A percentile compares a stretch with the other conserved stretches of the same genome.
These are phyloP conservation scores for Planiliza haematocheilus DNA, from an alignment of 2,113 vertebrate species.

Conservation along the genomic window DNA sequence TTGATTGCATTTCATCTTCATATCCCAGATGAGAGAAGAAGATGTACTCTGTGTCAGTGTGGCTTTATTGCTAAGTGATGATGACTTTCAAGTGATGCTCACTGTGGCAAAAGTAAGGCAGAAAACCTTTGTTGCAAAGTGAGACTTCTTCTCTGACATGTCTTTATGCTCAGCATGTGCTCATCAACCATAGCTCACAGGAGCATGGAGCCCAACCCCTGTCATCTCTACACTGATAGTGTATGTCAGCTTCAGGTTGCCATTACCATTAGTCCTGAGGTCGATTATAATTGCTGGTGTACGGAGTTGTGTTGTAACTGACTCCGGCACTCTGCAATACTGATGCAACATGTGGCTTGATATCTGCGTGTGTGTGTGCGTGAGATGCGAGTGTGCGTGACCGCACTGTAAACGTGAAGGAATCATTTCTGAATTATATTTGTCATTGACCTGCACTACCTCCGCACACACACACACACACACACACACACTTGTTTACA, in stretches of 20 bases:
- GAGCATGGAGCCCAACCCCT: slow-evolving; percentile 26
- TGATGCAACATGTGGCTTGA: slow-evolving; percentile 65
- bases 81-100: too few species aligned
- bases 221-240: slow-evolving; percentile 32
- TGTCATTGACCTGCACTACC: slow-evolving; percentile 20
- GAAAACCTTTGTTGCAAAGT: not conserved
- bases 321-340: slow-evolving; percentile 48
- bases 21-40: too few species aligned
- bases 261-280: slow-evolving; percentile 65
- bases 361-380: slow-evolving; percentile 15
- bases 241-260: slow-evolving; percentile 54
- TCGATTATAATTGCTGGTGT: slow-evolving; percentile 53
- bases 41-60: too few species aligned
- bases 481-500: slow-evolving; percentile 14
- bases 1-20: too few species aligned
- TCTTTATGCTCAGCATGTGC: slow-evolving; percentile 4
- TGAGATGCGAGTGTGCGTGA: not conserved
- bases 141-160: not conserved
- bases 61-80: too few species aligned
- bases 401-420: slow-evolving; percentile 33
- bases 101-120: not conserved
- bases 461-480: slow-evolving; percentile 10
- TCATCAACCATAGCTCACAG: slow-evolving; percentile 1
- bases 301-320: slow-evolving; percentile 44
- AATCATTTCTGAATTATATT: slow-evolving; percentile 34